Conservation (phyloP, 2,113 vertebrate genomes). For the Aleadryas rufinucha region DNA sequence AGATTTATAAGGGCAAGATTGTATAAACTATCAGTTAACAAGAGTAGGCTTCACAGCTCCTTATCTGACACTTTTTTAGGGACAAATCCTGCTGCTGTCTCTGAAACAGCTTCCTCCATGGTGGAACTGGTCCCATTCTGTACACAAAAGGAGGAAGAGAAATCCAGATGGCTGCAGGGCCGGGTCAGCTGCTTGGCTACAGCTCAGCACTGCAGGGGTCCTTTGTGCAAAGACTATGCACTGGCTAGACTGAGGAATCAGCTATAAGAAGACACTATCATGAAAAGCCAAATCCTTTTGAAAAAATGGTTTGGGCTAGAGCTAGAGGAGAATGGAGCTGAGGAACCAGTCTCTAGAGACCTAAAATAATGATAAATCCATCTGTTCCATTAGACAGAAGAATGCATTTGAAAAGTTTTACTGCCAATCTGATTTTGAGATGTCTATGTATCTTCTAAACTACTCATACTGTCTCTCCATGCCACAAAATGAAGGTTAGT, state of each 20-base stretch:
- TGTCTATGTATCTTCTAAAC: neutral
- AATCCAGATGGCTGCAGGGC: conserved; percentile 50
- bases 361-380: neutral
- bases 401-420: neutral
- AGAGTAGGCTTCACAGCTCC: neutral
- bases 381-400: neutral
- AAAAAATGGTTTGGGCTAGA: neutral
- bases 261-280: neutral
- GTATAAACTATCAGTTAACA: neutral
- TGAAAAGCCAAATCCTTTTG: neutral
- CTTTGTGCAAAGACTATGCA: neutral
- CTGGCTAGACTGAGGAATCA: neutral
- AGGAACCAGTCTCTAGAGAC: neutral
- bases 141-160: conserved; percentile 55
- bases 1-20: neutral
- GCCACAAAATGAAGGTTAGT: neutral
- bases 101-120: neutral
- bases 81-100: neutral
- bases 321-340: neutral
- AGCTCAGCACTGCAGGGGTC: conserved; percentile 34
- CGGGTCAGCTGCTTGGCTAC: conserved; percentile 24
- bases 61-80: neutral
- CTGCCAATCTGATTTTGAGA: neutral
- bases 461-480: neutral
- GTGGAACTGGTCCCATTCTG: conserved; percentile 35